Evolutionary conservation across 2,113 vertebrate species (phyloP).

Genomic region (Actinemys pallida): DNA sequence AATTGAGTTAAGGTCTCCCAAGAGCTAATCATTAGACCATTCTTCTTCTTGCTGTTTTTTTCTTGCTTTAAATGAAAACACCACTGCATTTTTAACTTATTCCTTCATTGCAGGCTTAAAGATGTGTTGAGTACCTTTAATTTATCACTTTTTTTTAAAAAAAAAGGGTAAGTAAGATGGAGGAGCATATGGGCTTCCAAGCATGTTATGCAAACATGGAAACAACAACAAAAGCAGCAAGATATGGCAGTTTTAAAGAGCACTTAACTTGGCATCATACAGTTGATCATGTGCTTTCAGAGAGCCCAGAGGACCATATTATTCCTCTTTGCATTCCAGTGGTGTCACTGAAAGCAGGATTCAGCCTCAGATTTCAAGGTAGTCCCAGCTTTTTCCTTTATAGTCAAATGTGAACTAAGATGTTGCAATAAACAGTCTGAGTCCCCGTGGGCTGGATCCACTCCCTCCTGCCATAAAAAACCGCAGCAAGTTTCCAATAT

Average conservation of each 20-base stretch:
- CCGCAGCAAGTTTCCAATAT: accelerated
- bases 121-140: background rate
- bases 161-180: background rate
- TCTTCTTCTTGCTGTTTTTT: background rate
- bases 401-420: background rate
- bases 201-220: background rate
- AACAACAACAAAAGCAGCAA: background rate
- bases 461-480: accelerated
- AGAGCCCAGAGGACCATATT: background rate
- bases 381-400: background rate
- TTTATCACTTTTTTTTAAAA: background rate
- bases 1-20: background rate
- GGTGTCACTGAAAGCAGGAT: background rate
- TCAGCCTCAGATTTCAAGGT: background rate
- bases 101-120: background rate
- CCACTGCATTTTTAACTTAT: background rate
- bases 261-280: background rate
- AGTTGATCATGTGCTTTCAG: background rate
- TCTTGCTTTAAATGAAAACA: background rate
- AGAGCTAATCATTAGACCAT: background rate
- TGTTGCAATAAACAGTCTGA: background rate
- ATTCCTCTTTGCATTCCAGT: background rate
- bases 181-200: background rate
- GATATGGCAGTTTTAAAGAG: accelerated
- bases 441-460: background rate